Evolutionary conservation across 2,888 invertebrate genomes (phyloP), one percentile per base, ranked within the genome.

Genomic region (Phasia obesa): DNA sequence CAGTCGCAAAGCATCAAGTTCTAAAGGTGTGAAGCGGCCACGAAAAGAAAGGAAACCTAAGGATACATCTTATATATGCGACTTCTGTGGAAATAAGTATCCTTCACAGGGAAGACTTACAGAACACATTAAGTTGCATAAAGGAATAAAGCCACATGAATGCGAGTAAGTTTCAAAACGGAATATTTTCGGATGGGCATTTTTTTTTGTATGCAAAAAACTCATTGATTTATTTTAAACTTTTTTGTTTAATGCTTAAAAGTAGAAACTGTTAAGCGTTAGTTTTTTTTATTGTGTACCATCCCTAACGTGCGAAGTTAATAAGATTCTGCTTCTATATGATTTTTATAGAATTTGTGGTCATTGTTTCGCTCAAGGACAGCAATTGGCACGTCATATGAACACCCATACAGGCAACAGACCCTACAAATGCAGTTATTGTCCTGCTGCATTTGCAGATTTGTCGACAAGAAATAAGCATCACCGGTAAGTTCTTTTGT

Each of bases 381-480:
- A 91, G 51, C 91, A 91, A 69, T 78, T 91, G 59, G 89, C 90
- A 2, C 87, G 91, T 2, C 91, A 91, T 70, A 91, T 91, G 92
- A 90, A 91, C 76, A 91, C 91, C 0, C 91, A 91, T 71, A 91
- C 90, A 2, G 91, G 91, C 17, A 89, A 91, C 83, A 88, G 91
- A 7, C 92, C 92, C 7, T 91, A 90, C 74, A 89, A 89, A 51
- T 91, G 91, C 82, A 88, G 87, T 35, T 91, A 88, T 81, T 91
- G 91, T 59, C 88, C 91, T 42, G 88, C 91, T 42, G 89, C 90
- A 19, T 91, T 91, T 87, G 91, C 91, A 2, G 91, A 91, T 86
- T 86, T 91, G 19, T 91, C 92, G 2, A 91, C 91, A 1, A 87
- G 91, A 51, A 91, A 91, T 38, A 91, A 91, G 77, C 91, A 91